Evolutionary conservation across 2,888 invertebrate genomes (phyloP).

Genomic region (Cantharis nigra): DNA sequence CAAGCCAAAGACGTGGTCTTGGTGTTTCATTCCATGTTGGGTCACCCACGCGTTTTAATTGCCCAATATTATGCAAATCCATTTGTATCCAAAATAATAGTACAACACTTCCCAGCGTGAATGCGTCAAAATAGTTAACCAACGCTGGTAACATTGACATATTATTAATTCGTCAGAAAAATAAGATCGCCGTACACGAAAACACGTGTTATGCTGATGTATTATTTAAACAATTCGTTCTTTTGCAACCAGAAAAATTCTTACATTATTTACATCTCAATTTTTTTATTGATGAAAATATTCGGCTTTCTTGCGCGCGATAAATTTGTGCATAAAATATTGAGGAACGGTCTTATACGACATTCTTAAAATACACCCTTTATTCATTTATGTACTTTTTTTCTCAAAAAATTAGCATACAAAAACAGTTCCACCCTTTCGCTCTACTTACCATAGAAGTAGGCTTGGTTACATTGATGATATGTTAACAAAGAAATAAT

Average conservation of each 20-base stretch:
- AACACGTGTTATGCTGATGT: conserved; percentile 40
- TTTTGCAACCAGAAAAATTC: conserved; percentile 33
- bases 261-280: background rate
- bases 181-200: conserved; percentile 26
- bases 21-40: background rate
- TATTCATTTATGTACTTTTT: conserved; percentile 36
- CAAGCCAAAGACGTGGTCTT: background rate
- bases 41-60: background rate
- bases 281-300: background rate
- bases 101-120: background rate
- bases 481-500: background rate
- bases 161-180: background rate
- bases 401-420: conserved; percentile 36
- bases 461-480: background rate
- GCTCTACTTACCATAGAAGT: conserved; percentile 6
- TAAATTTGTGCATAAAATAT: conserved; percentile 16
- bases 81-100: background rate
- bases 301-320: background rate
- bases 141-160: background rate
- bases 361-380: conserved; percentile 35
- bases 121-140: background rate
- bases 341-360: conserved; percentile 26
- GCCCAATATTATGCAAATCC: background rate
- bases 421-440: conserved; percentile 35
- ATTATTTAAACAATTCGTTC: conserved; percentile 41